These are phyloP conservation scores for Myiotriccus ornatus DNA, from an alignment of 2,797 vertebrate species.

Conservation along the genomic window DNA sequence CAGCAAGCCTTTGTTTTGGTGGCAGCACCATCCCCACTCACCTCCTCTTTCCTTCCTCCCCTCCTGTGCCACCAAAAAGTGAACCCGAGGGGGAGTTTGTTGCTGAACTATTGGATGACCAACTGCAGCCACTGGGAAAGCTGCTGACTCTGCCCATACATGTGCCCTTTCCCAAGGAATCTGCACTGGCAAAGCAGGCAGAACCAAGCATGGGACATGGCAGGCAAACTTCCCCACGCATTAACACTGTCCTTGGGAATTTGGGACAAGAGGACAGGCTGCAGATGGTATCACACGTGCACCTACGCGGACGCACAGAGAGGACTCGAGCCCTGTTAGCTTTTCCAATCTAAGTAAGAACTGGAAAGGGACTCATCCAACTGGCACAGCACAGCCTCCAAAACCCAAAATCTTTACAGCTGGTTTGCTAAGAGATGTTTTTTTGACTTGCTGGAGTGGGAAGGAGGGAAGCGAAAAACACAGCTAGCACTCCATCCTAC, in stretches of 20 bases:
- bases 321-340: not conserved
- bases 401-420: constrained; percentile 12
- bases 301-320: not conserved
- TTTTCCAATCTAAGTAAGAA: not conserved
- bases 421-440: constrained; percentile 3
- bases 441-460: constrained; percentile 6
- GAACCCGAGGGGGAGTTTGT: not conserved
- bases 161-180: not conserved
- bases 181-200: not conserved
- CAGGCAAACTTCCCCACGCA: not conserved
- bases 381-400: not conserved
- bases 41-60: not conserved
- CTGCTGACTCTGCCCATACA: not conserved
- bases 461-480: constrained; percentile 36
- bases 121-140: not conserved
- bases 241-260: not conserved
- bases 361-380: not conserved
- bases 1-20: not conserved
- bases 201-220: fast-evolving
- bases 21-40: not conserved
- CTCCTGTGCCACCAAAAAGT: not conserved
- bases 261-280: not conserved
- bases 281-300: not conserved
- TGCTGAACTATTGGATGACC: not conserved
- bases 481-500: not conserved